Base-by-base conservation (phyloP, 2,888 invertebrate species). In the Andrena haemorrhoa region DNA sequence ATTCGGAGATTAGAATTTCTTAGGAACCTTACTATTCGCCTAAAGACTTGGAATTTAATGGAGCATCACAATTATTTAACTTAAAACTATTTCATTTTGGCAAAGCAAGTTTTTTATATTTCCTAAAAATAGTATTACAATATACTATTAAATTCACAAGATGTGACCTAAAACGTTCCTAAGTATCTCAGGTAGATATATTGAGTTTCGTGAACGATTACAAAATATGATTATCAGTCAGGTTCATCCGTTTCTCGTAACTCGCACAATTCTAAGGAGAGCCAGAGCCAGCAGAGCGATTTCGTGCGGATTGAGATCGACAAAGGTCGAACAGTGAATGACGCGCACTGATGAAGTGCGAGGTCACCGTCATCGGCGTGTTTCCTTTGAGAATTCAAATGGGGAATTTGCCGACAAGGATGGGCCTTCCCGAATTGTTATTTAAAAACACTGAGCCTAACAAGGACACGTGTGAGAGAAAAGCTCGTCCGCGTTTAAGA, bases 291-390 rank as follows among this genome's bases (percentile, higher is more conserved):
- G 31, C 26, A 51, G 41, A 35, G 31, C 60, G 1, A 47, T 51
- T 33, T 63, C 35, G 71, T 41, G 35, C 33, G 23, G 60, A 47
- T 47, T 61, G 60, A 41, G 49, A 56, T 69, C 58, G 61, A 51
- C 35, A 47, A 51, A 76, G 71, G 63, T 76, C 75, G 73, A 23
- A 58, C 68, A 76, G 53, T 68, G 84, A 84, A 74, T 72, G 79
- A 83, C 80, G 75, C 71, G 58, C 35, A 77, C 78, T 71, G 79
- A 78, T 75, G 79, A 87, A 83, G 79, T 83, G 81, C 84, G 79
- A 86, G 79, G 86, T 65, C 86, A 51, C 60, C n/a, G n/a, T 26
- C 12, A 20, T n/a, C 35, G 63, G 47, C 51, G 76, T 31, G 70
- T 77, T 73, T 69, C 47, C 65, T 82, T 74, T 26, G 35, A 51